Conservation (phyloP, 2,797 vertebrate genomes). For the Oreochromis grahami region DNA sequence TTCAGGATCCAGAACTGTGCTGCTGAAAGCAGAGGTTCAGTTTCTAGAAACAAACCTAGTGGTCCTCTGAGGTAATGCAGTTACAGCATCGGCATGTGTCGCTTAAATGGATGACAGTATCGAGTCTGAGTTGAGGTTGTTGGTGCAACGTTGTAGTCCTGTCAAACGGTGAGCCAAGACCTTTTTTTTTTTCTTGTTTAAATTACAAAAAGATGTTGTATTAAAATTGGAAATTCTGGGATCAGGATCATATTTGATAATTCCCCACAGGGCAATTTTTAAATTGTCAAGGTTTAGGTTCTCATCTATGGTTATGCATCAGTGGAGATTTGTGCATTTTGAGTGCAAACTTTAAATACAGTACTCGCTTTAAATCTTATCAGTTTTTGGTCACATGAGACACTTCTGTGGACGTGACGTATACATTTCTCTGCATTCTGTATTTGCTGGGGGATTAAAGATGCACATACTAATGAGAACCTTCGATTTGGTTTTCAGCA, state of each 20-base stretch:
- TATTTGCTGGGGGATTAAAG: background rate
- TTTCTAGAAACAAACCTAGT: background rate
- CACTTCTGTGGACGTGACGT: background rate
- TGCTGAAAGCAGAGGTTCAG: background rate
- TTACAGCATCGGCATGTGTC: background rate
- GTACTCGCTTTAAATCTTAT: background rate
- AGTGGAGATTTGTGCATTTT: background rate
- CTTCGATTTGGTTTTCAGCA: background rate
- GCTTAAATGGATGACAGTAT: background rate
- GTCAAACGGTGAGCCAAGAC: background rate
- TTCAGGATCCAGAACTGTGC: background rate
- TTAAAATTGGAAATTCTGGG: conserved; percentile 8
- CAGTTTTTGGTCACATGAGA: background rate
- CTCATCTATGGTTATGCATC: background rate
- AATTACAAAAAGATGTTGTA: background rate
- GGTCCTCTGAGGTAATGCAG: background rate
- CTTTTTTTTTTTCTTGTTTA: background rate
- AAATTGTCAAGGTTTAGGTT: background rate
- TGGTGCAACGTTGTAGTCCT: background rate
- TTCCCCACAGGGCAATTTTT: background rate
- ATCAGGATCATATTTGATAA: background rate
- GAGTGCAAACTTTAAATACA: background rate
- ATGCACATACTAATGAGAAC: background rate
- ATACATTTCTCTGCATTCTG: background rate
- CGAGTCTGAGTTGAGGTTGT: background rate